Evolutionary conservation across 2,888 invertebrate genomes (phyloP), one percentile per base, ranked within the genome.

Genomic region (Seladonia tumulorum): DNA sequence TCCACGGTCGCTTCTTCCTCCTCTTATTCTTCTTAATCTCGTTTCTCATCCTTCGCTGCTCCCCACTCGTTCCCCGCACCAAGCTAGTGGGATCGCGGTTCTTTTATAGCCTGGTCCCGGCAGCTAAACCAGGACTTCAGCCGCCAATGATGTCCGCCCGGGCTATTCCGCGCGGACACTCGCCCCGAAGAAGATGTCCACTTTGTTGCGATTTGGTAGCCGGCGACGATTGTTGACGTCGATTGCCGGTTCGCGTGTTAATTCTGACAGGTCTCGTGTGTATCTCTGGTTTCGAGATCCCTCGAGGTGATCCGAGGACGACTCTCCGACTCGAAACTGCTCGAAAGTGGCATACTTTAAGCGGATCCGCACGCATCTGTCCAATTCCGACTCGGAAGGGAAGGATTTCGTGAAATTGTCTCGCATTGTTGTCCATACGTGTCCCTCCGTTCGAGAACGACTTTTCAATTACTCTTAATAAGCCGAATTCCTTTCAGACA

Each of bases 11-110:
- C 88, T 86, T 85, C 82, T 80, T 82, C 83, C 76, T 88, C 84
- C 82, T 88, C 87, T 81, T 79, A 82, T 74, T 88, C 89, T 85
- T 83, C 81, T 90, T 84, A 83, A 76, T 88, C 89, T 87, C 86
- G 78, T 87, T 84, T 76, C 81, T 81, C 86, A 68, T 83, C 81
- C 81, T 76, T 25, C 39, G 47, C 25, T 29, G n/a, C 45, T 42
- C 16, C 68, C 76, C n/a, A n/a, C 35, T 45, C 63, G 35, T 42
- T 63, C 72, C 42, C 70, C 68, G 45, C 10, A 45, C 22, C 29
- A 5, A 22, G 5, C 49, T 12, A 47, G 76, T 45, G 39, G 70
- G 39, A 74, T 47, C 66, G 74, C 68, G 66, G 66, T 81, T 71
- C 85, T 75, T 82, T 82, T 81, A 88, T 84, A 49, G 75, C 76